Evolutionary conservation across 2,113 vertebrate genomes (phyloP).

Genomic region (Python bivittatus): DNA sequence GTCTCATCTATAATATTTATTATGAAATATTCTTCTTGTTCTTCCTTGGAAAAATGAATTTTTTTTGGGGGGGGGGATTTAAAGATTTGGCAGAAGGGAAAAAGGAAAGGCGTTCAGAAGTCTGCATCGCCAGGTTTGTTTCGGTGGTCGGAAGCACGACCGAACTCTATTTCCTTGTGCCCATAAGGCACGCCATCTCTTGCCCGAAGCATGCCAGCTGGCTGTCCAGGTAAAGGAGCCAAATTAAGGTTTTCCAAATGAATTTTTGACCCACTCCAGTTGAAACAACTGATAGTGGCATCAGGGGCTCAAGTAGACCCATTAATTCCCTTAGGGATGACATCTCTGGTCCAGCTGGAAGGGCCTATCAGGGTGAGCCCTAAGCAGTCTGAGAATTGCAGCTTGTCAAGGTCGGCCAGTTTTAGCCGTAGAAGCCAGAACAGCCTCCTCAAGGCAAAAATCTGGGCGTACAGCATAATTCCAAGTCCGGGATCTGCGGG

Average conservation of each 20-base stretch:
- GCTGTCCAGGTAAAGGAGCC: not conserved
- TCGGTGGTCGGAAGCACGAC: too few species aligned
- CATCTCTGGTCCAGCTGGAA: not conserved
- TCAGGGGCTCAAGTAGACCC: rapidly evolving
- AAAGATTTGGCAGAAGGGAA: not conserved
- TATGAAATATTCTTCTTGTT: too few species aligned
- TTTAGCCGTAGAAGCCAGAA: not conserved
- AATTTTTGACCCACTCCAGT: not conserved
- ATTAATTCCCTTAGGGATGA: not conserved
- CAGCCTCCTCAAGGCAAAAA: not conserved
- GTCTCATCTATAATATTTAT: too few species aligned
- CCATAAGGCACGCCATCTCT: not conserved
- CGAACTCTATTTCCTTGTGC: not conserved
- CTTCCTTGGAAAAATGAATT: too few species aligned
- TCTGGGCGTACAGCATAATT: not conserved
- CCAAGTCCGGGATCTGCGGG: too few species aligned
- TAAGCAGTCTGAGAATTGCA: conserved; percentile 16
- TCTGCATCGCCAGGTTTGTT: too few species aligned
- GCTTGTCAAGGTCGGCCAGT: not conserved
- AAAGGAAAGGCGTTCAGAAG: not conserved
- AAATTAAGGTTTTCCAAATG: not conserved
- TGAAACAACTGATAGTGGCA: not conserved
- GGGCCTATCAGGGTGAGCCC: not conserved
- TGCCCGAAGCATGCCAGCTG: not conserved
- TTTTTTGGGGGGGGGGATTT: not conserved